Evolutionary conservation across 2,888 invertebrate genomes (phyloP).

Genomic region (Melieria crassipennis): DNA sequence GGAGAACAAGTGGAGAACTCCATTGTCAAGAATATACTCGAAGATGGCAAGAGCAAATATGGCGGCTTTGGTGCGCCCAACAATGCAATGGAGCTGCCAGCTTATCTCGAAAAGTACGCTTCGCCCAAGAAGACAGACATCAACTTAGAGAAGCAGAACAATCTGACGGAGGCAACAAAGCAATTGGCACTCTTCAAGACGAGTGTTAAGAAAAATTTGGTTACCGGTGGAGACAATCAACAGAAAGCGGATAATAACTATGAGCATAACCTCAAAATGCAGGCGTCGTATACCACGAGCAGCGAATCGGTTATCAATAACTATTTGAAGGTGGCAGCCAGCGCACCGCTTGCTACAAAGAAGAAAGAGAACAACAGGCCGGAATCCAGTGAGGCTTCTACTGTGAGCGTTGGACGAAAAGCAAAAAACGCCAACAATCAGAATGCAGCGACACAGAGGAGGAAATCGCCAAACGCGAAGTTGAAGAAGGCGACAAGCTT

Average conservation of each 20-base stretch:
- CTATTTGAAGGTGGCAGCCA: slow-evolving; percentile 58
- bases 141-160: slow-evolving; percentile 58
- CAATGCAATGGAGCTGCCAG: slow-evolving; percentile 56
- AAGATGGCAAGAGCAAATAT: slow-evolving; percentile 40
- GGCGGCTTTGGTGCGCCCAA: slow-evolving; percentile 31
- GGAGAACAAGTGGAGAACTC: slow-evolving; percentile 52
- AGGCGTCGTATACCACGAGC: slow-evolving; percentile 35
- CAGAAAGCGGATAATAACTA: slow-evolving; percentile 53
- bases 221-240: slow-evolving; percentile 38
- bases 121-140: slow-evolving; percentile 34
- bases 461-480: slow-evolving; percentile 28
- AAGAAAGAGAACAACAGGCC: slow-evolving; percentile 59
- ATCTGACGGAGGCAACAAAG: slow-evolving; percentile 53
- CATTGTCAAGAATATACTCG: slow-evolving; percentile 49
- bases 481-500: slow-evolving; percentile 50
- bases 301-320: slow-evolving; percentile 62
- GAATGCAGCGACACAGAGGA: neutral
- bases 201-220: slow-evolving; percentile 42
- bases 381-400: slow-evolving; percentile 7
- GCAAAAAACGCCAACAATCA: slow-evolving; percentile 44
- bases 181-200: slow-evolving; percentile 34
- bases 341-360: slow-evolving; percentile 49
- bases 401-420: slow-evolving; percentile 13
- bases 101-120: slow-evolving; percentile 55
- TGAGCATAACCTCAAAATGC: slow-evolving; percentile 41